Base-by-base conservation (phyloP, 35 echinoderm and acorn worm species). In the Nesometra sesokonis region DNA sequence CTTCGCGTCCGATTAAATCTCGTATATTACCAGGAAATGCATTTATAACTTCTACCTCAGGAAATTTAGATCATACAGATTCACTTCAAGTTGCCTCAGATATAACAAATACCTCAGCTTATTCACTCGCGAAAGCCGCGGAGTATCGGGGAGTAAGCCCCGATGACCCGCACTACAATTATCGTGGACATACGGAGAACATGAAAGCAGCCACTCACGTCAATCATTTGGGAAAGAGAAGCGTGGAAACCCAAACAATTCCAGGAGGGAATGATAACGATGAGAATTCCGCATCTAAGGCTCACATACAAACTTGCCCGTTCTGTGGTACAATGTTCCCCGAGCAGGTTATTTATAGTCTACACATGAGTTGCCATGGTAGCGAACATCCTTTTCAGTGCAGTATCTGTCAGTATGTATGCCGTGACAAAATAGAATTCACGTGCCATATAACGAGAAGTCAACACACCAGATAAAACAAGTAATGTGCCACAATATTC, bases 351-450 rank as follows among this genome's bases (percentile, higher is more conserved):
- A 99, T 99, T 77, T 99, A 92, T 86, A 99, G 93, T 43, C 93
- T 99, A 78, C 96, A 99, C 88, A 99, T 99, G 96, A 99, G 96
- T 87, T 99, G 96, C 83, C 96, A 99, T 77, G 96, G 92, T 32
- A 88, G 43, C 29, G 36, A 86, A 43, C 92, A 99, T 90, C 96
- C 96, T 23, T 94, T 94, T 67, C 96, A 99, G 82, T 99, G 96
- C 83, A 91, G 92, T 84, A 99, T 99, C 32, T 99, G 96, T 80
- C 93, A 88, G 79, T 99, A 99, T 82, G 87, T 92, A 52, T 99
- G 96, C 57, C 81, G 96, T n/a, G 93, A 99, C 86, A 94, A 98
- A 77, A 98, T 98, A 30, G 95, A 98, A 85, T 98, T 98, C 82
- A 98, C 95, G 23, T 98, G 95, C 91, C 95, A 98, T 67, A 93